Evolutionary conservation across 1,140 invertebrate genomes (phyloP).

Genomic region (Heliothis subflexa): DNA sequence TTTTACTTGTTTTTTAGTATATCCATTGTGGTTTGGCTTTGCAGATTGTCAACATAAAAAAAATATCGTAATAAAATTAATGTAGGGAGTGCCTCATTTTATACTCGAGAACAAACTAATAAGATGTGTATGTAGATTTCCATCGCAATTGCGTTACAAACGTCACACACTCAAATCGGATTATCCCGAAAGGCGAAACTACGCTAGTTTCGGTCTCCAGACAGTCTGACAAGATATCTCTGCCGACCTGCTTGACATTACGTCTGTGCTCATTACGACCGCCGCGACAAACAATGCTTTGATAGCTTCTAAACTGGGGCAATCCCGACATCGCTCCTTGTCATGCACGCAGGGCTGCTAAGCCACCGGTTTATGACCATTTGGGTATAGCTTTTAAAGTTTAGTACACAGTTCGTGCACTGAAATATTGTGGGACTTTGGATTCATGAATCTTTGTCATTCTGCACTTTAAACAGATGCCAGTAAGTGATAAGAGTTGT

Average conservation of each 20-base stretch:
- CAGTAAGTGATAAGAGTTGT: not conserved
- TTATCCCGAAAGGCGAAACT: slow-evolving; percentile 43
- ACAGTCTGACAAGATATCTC: slow-evolving; percentile 56
- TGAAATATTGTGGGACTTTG: not conserved
- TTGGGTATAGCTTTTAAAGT: slow-evolving; percentile 15
- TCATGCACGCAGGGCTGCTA: slow-evolving; percentile 40
- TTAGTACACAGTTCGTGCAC: not conserved
- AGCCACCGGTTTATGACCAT: slow-evolving; percentile 29
- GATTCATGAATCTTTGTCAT: not conserved
- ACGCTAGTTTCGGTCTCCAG: slow-evolving; percentile 54
- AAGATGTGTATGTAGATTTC: not conserved
- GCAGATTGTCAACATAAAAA: no score
- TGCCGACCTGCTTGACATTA: slow-evolving; percentile 54
- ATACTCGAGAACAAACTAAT: slow-evolving; percentile 16
- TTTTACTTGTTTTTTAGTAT: not conserved
- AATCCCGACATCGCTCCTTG: slow-evolving; percentile 73
- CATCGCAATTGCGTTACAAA: slow-evolving; percentile 19
- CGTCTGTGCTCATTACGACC: slow-evolving; percentile 57
- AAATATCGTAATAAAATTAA: no score
- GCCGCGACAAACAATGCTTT: slow-evolving; percentile 78
- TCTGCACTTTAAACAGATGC: not conserved
- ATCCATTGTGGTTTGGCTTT: no score
- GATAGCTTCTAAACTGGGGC: slow-evolving; percentile 75
- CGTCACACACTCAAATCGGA: slow-evolving; percentile 21
- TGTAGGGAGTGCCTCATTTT: no score